These are phyloP conservation scores for Embiotoca jacksoni DNA, from an alignment of 2,113 vertebrate species.

Conservation along the genomic window DNA sequence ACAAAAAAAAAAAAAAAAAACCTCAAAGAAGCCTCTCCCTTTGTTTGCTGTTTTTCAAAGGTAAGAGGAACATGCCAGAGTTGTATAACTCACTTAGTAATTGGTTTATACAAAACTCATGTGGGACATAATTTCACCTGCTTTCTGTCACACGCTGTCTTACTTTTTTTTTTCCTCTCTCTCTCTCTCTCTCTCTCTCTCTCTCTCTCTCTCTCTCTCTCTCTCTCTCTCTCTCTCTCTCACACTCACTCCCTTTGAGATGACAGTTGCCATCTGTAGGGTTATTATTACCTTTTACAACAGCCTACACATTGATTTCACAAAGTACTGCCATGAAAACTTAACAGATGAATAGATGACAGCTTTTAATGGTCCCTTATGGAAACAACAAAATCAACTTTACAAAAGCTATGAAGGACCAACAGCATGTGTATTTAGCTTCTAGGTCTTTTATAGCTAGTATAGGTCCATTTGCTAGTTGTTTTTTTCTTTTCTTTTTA, in stretches of 20 bases:
- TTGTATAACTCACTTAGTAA: constrained; percentile 65
- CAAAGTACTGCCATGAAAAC: constrained; percentile 50
- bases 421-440: neutral
- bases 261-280: constrained; percentile 66
- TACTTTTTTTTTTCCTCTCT: constrained; percentile 17
- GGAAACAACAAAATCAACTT: neutral
- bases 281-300: constrained; percentile 69
- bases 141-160: constrained; percentile 30
- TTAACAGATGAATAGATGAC: constrained; percentile 30
- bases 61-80: constrained; percentile 17
- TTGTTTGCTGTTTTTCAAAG: constrained; percentile 49
- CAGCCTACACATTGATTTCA: constrained; percentile 56
- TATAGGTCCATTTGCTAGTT: neutral
- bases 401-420: neutral
- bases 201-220: constrained; percentile 20
- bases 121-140: constrained; percentile 62
- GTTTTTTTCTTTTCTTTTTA: neutral
- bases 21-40: constrained; percentile 7
- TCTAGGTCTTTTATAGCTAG: neutral
- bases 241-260: constrained; percentile 56
- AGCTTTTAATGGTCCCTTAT: constrained; percentile 19
- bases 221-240: constrained; percentile 27
- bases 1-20: neutral
- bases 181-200: constrained; percentile 35
- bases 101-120: constrained; percentile 62